Evolutionary conservation across 1,140 invertebrate species (phyloP), one percentile per base, ranked within the genome.

Genomic region (Littorina saxatilis): DNA sequence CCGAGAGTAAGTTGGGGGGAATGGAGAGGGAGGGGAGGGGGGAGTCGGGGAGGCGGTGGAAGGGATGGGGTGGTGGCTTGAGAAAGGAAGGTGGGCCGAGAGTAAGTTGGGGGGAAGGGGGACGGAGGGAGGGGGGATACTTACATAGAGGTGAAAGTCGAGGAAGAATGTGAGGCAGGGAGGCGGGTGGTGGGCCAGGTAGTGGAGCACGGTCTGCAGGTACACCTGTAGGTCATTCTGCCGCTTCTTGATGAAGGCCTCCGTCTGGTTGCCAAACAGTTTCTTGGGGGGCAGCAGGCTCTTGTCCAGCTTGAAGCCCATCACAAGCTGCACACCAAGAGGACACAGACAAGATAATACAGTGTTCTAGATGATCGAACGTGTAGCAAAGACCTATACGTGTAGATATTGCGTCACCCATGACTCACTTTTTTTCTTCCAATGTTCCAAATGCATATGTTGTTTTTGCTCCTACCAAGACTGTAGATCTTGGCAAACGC

Each of bases 241-340:
- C 81, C 98, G 94, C 88, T 95, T 96, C 89, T 97, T 96, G 32
- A 99, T 94, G 90, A 99, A 98, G 27, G 94, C 93, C 20, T 96
- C 96, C 86, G 94, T 95, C 85, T 95, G 95, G 85, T 96, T 96
- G 0, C 96, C 95, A 87, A 96, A 95, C 23, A 98, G 93, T 92
- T 98, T 98, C 91, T 99, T 99, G 5, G 97, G 96, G 27, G 98
- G 98, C 20, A 99, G 90, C 78, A 97, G 93, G 86, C 96, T 96
- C 90, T 96, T 97, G 75, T 93, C 91, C 5, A 93, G 83, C 68
- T 89, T 90, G 81, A 86, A 89, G 32, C 85, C 77, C n/a, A 86
- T 86, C 43, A 89, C 86, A 43, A 92, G 81, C 91, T 92, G 85
- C 58, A n/a, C n/a, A n/a, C 84, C 2, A 5, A 47, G 43, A 47